A percentile compares a stretch with the other conserved stretches of the same genome.
These are phyloP conservation scores for Argyra leucocephala DNA, from an alignment of 2,888 invertebrate species.

Conservation along the genomic window DNA sequence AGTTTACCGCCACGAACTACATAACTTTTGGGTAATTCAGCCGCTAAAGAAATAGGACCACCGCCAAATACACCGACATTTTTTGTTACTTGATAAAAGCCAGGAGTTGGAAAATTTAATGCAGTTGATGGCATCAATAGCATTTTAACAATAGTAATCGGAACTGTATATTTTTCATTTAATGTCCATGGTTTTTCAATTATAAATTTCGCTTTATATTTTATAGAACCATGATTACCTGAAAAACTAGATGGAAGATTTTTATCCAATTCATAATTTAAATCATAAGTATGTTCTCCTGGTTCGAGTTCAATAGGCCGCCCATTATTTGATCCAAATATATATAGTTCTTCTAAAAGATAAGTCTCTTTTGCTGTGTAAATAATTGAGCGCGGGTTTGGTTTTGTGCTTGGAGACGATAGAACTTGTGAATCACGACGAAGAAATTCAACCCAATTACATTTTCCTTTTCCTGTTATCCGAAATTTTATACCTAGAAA, in stretches of 20 bases:
- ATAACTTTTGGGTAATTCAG: constrained; percentile 35
- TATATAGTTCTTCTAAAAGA: constrained; percentile 34
- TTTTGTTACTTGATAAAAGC: constrained; percentile 21
- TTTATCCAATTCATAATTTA: constrained; percentile 33
- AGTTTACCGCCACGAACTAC: constrained; percentile 37
- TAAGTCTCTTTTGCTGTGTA: constrained; percentile 41
- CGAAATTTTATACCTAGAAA: constrained; percentile 39
- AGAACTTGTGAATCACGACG: constrained; percentile 30
- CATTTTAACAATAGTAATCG: constrained; percentile 36
- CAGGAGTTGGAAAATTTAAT: constrained; percentile 31
- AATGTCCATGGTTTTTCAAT: constrained; percentile 43
- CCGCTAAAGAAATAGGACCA: constrained; percentile 38
- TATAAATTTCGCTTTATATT: constrained; percentile 40
- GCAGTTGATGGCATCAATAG: constrained; percentile 31
- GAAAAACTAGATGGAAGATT: constrained; percentile 39
- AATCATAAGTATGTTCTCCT: constrained; percentile 37
- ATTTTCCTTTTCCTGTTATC: constrained; percentile 41
- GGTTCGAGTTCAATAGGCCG: constrained; percentile 32
- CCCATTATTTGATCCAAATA: constrained; percentile 38
- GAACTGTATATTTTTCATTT: constrained; percentile 39
- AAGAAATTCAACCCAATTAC: constrained; percentile 41
- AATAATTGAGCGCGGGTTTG: constrained; percentile 36
- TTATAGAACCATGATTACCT: constrained; percentile 39
- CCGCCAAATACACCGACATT: constrained; percentile 33
- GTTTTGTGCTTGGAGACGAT: constrained; percentile 30